A percentile compares a stretch with the other conserved stretches of the same genome.
phyloP scores from a whole-genome alignment of 2,888 invertebrate genomes.

The Meganola albula region DNA sequence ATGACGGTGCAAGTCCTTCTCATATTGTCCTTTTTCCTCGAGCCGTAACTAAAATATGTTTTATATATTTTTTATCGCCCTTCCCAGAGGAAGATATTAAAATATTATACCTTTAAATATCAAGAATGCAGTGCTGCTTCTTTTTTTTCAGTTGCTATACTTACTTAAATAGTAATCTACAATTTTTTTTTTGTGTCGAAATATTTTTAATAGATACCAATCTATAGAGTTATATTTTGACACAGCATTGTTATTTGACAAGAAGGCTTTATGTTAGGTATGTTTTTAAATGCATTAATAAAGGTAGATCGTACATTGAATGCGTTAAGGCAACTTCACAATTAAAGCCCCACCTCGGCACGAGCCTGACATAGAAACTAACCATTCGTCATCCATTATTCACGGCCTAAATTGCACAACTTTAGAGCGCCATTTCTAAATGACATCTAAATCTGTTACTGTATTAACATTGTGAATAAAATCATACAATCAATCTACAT shows the following conservation, averaged over 20 bases:
- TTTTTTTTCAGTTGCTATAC: constrained; percentile 34
- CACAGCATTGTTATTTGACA: no score
- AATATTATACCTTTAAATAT: constrained; percentile 56
- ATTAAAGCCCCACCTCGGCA: constrained; percentile 64
- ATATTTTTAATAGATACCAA: no score
- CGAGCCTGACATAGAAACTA: constrained; percentile 61
- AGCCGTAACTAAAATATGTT: constrained; percentile 65
- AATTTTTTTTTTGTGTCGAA: constrained; percentile 17
- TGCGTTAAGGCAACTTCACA: constrained; percentile 44
- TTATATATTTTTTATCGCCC: constrained; percentile 60
- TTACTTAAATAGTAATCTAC: constrained; percentile 29
- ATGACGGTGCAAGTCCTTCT: constrained; percentile 64
- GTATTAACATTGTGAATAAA: constrained; percentile 79
- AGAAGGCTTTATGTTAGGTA: no score
- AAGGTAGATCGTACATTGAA: no score
- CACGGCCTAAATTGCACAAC: constrained; percentile 78
- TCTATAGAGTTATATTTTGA: no score
- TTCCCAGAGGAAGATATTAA: constrained; percentile 49
- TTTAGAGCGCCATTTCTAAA: constrained; percentile 78
- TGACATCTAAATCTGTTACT: constrained; percentile 78
- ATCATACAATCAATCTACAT: constrained; percentile 79
- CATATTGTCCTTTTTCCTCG: constrained; percentile 62
- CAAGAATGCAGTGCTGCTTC: constrained; percentile 46
- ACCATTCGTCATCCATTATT: constrained; percentile 76
- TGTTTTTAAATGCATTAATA: constrained; percentile 31